Base-by-base conservation (phyloP, 1,140 invertebrate species). In the Ceratina japonica region DNA sequence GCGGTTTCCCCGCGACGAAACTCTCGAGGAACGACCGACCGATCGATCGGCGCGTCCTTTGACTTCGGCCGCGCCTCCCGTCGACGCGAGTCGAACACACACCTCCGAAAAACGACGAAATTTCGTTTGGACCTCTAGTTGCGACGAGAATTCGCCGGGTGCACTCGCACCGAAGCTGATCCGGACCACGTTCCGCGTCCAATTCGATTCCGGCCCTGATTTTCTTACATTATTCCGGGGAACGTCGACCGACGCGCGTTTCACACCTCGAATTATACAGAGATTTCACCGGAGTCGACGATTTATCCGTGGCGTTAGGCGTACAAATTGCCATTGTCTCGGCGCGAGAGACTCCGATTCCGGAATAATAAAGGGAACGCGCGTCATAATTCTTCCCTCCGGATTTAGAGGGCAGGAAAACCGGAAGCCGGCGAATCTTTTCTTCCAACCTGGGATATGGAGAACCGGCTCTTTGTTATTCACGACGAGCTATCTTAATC, bases 271-370 rank as follows among this genome's bases (percentile, higher is more conserved):
- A 44, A 44, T 44, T 44, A 7, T 44, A 8, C 71, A 51, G 13
- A 31, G 20, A 51, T 52, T 27, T 51, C 24, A 44, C 3, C 20
- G n/a, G 18, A 12, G 22, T 27, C 15, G 20, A 12, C 27, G n/a
- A 75, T 65, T 74, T 54, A 13, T 59, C 24, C 1, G 22, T 18
- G 3, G 16, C 49, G n/a, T n/a, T 5, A 2, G 18, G 49, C 3
- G n/a, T 31, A 16, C 16, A 66, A 66, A 75, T 75, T 75, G 51
- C 62, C n/a, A 75, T 75, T 66, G 51, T 66, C 73, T 58, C 18
- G 27, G 18, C 15, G 1, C 12, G 27, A n/a, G n/a, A n/a, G n/a
- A 3, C 49, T 18, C 72, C 8, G 62, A 54, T 22, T 18, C 59
- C 51, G 10, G 10, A 16, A 54, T 69, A 69, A 69, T 69, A 70